Evolutionary conservation across 2,113 vertebrate species (phyloP), one percentile per base, ranked within the genome.

Genomic region (Lycaon pictus): DNA sequence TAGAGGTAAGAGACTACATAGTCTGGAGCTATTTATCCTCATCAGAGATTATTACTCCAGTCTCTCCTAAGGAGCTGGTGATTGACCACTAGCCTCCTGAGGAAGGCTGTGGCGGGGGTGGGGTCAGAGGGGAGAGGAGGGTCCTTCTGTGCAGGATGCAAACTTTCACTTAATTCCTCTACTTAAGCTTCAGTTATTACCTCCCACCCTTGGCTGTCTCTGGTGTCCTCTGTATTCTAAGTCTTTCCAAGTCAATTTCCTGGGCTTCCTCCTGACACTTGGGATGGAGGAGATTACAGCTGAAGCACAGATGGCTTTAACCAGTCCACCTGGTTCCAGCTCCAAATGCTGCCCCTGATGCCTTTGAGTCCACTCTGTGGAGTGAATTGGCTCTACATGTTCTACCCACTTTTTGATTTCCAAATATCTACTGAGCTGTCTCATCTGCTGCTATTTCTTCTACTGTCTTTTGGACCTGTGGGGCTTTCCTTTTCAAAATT

Each of bases 41-140:
- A n/a, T 27, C 32, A 76, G 25, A 51, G 37, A 4, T 35, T 53
- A 37, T 27, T 37, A 23, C 63, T 67, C 65, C 65, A 20, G 11
- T 71, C 11, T 60, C 22, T 22, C 37, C 51, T 65, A 35, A 25
- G 15, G 63, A 55, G 13, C 32, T 12, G 25, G 8, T 27, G 32
- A 35, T 80, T 74, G 79, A n/a, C 7, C 10, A 22, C 3, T 8
- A 76, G 67, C 37, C 60, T 53, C 29, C 23, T 51, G 53, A 80
- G 25, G 67, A 67, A 58, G 7, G 19, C 4, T 22, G 0, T 4
- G 8, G 27, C 10, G 19, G 6, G 37, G 15, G 43, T 43, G 6
- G 43, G 43, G 43, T 43, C 6, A 7, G 43, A 43, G 43, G 43
- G 43, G 43, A 43, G 43, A 43, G 43, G 43, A 43, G 43, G 43